phyloP scores from a whole-genome alignment of 2,888 invertebrate species.

The Calliphora vomitoria region DNA sequence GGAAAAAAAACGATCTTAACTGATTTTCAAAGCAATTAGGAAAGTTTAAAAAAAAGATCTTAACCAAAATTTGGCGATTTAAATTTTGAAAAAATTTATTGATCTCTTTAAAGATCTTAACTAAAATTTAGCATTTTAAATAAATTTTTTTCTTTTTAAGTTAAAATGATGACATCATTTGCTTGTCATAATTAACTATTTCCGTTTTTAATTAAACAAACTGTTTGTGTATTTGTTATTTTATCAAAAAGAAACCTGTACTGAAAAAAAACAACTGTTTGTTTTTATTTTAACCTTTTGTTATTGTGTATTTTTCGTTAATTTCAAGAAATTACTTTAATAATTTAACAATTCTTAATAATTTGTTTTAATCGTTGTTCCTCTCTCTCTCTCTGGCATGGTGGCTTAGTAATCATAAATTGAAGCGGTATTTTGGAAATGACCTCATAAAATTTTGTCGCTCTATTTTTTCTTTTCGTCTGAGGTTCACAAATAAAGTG shows the following conservation, averaged over 20 bases:
- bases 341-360: conserved; percentile 71
- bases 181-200: conserved; percentile 56
- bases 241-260: conserved; percentile 17
- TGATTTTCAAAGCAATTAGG: not conserved
- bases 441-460: conserved; percentile 70
- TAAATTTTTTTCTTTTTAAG: not conserved
- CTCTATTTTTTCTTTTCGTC: conserved; percentile 52
- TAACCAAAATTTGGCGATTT: too few species aligned
- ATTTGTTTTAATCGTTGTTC: conserved; percentile 62
- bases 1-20: not conserved
- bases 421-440: conserved; percentile 58
- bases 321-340: conserved; percentile 65
- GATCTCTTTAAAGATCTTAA: not conserved
- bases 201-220: conserved; percentile 65
- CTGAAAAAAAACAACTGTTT: conserved; percentile 2
- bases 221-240: conserved; percentile 2
- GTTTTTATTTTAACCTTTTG: conserved; percentile 28
- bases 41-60: not conserved
- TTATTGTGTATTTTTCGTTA: conserved; percentile 25
- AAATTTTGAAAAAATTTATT: not conserved
- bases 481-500: conserved; percentile 7
- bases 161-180: conserved; percentile 53
- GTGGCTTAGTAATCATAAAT: not conserved
- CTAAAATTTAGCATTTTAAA: not conserved
- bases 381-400: not conserved